Evolutionary conservation across 2,888 invertebrate species (phyloP).

Genomic region (Diogma glabrata): DNA sequence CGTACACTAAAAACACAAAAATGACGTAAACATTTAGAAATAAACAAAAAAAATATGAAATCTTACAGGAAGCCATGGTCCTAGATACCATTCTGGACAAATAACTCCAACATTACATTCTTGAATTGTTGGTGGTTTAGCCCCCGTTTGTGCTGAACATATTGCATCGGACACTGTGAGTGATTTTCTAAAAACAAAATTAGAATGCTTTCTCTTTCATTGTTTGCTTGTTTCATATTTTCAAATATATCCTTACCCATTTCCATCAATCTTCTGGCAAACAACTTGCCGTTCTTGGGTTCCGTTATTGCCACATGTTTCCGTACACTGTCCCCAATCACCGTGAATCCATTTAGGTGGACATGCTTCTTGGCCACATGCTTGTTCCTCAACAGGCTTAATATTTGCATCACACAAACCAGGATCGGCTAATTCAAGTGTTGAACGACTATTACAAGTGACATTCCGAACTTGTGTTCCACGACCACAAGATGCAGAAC

Average conservation of each 20-base stretch:
- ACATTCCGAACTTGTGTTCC: constrained; percentile 72
- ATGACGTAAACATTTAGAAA: constrained; percentile 13
- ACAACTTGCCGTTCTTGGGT: constrained; percentile 56
- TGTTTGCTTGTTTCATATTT: neutral
- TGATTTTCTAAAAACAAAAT: constrained; percentile 25
- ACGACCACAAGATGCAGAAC: constrained; percentile 82
- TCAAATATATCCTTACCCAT: constrained; percentile 40
- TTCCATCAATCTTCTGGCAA: constrained; percentile 68
- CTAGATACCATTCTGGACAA: constrained; percentile 79
- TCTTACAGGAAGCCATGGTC: constrained; percentile 82
- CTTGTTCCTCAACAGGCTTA: constrained; percentile 57
- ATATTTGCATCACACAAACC: constrained; percentile 65
- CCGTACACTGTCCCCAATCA: constrained; percentile 72
- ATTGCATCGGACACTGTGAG: constrained; percentile 62
- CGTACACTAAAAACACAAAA: constrained; percentile 60
- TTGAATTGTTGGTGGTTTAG: constrained; percentile 55
- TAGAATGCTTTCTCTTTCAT: constrained; percentile 4
- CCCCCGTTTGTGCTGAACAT: constrained; percentile 54
- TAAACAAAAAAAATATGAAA: too few relatives aligned
- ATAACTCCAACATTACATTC: constrained; percentile 64
- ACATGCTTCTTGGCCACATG: constrained; percentile 67
- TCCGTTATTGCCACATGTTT: constrained; percentile 69
- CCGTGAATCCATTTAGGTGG: constrained; percentile 68
- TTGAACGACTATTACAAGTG: constrained; percentile 64
- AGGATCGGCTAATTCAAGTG: constrained; percentile 57